Evolutionary conservation across 92 coral and sea anemone species (phyloP).

Genomic region (Scolanthus callimorphus): DNA sequence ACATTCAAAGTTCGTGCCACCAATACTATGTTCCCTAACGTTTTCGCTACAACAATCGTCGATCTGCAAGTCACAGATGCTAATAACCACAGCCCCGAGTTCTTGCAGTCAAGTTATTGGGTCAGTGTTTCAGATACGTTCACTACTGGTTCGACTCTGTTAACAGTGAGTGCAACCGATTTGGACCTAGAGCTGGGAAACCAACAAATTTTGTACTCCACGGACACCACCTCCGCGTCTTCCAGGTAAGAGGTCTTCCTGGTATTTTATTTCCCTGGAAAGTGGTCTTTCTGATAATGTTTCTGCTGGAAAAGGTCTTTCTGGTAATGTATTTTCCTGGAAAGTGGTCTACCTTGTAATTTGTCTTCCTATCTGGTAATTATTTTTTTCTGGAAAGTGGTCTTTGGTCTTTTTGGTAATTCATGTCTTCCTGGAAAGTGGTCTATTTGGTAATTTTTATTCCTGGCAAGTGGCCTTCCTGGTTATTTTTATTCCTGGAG

Average conservation of each 20-base stretch:
- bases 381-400: too few relatives aligned
- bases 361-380: background rate
- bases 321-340: background rate
- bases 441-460: too few relatives aligned
- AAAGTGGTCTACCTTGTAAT: background rate
- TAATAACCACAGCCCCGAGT: conserved; percentile 62
- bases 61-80: conserved; percentile 42
- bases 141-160: conserved; percentile 39
- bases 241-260: background rate
- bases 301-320: too few relatives aligned
- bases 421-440: too few relatives aligned
- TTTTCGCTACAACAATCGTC: conserved; percentile 26
- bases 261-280: background rate
- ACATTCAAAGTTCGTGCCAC: conserved; percentile 44
- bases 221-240: too few relatives aligned
- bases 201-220: conserved; percentile 10
- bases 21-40: conserved; percentile 24
- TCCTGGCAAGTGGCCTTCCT: too few relatives aligned
- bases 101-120: conserved; percentile 71
- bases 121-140: conserved; percentile 40
- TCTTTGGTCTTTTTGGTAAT: too few relatives aligned
- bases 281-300: too few relatives aligned
- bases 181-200: conserved; percentile 39
- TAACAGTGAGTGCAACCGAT: conserved; percentile 55
- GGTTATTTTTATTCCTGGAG: too few relatives aligned